Conservation (phyloP, 2,888 invertebrate species). For the Rhamphomyia laevipes region DNA sequence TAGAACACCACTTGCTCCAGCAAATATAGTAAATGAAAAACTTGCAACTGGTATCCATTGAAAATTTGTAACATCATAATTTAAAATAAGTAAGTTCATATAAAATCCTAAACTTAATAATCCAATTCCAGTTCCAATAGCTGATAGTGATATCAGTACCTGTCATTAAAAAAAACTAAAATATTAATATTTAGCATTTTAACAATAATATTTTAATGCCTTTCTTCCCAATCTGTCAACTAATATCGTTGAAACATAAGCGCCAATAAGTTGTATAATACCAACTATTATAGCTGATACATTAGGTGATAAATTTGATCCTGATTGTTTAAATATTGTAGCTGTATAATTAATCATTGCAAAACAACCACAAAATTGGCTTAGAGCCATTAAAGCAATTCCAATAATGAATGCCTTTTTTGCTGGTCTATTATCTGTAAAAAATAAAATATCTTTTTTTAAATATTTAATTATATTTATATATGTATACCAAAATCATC, state of each 20-base stretch:
- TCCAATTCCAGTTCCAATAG: slow-evolving; percentile 28
- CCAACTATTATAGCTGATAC: slow-evolving; percentile 31
- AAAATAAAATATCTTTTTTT: neutral
- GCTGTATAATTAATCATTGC: slow-evolving; percentile 35
- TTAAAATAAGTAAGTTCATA: slow-evolving; percentile 20
- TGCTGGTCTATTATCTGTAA: slow-evolving; percentile 23
- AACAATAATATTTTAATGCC: slow-evolving; percentile 15
- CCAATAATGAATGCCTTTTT: slow-evolving; percentile 30
- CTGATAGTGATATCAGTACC: slow-evolving; percentile 24
- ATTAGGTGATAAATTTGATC: slow-evolving; percentile 28
- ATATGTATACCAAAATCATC: slow-evolving; percentile 27
- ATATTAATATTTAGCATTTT: no score
- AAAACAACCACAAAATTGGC: slow-evolving; percentile 33
- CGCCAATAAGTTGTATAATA: slow-evolving; percentile 29
- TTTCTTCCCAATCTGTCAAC: slow-evolving; percentile 34
- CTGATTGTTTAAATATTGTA: slow-evolving; percentile 29
- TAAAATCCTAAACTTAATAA: slow-evolving; percentile 25
- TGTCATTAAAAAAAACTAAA: no score
- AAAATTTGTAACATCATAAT: slow-evolving; percentile 19
- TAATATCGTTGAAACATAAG: slow-evolving; percentile 28
- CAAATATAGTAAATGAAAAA: slow-evolving; percentile 31
- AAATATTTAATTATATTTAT: no score
- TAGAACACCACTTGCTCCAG: slow-evolving; percentile 29
- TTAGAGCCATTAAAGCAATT: slow-evolving; percentile 25
- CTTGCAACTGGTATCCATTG: slow-evolving; percentile 32